Conservation (phyloP, 2,797 vertebrate species). For the Myiothlypis chrysogaster region DNA sequence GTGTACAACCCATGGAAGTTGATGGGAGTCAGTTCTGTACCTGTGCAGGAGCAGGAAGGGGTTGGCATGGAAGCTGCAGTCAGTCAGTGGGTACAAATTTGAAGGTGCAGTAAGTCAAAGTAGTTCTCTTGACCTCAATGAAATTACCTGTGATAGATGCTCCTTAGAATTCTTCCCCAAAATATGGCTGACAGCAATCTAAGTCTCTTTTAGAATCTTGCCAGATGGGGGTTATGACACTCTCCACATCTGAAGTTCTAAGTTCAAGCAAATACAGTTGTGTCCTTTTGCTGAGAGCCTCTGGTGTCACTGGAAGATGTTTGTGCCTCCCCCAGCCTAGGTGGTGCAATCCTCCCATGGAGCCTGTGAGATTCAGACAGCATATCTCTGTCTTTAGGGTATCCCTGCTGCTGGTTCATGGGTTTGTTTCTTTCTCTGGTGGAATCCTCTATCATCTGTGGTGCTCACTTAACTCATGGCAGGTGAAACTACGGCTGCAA, state of each 20-base stretch:
- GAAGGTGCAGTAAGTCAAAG: not conserved
- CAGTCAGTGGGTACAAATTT: not conserved
- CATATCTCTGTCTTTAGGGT: not conserved
- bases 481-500: not conserved
- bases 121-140: not conserved
- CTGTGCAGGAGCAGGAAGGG: not conserved
- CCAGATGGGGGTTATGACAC: too few species aligned
- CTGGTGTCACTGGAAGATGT: not conserved
- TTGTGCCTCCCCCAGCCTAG: not conserved
- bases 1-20: not conserved
- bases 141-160: accelerated
- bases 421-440: not conserved
- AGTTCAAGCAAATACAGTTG: not conserved
- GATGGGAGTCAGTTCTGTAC: not conserved
- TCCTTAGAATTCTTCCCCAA: not conserved
- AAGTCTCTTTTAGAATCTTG: not conserved
- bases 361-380: not conserved
- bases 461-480: not conserved
- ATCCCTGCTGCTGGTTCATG: not conserved
- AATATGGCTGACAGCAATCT: not conserved
- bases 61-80: not conserved
- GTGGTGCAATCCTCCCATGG: accelerated
- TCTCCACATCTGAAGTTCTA: not conserved
- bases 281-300: not conserved
- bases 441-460: accelerated